Evolutionary conservation across 2,113 vertebrate genomes (phyloP), one percentile per base, ranked within the genome.

Genomic region (Sphaerodactylus townsendi): DNA sequence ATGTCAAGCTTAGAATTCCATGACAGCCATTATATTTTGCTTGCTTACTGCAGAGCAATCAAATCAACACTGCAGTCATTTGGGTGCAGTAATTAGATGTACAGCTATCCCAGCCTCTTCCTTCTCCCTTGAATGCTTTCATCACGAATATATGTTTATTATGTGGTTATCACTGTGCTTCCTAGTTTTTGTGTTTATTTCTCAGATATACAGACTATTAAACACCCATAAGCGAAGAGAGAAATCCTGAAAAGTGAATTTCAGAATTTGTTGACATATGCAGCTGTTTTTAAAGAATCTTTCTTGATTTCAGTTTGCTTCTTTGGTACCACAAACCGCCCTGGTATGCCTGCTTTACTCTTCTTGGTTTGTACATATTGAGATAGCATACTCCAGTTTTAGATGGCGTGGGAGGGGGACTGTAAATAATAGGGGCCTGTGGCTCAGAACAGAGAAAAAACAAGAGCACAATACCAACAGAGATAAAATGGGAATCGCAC

Each of bases 401-500:
- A 23, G 3, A 68, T 41, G 28, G 62, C n/a, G n/a, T n/a, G n/a
- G n/a, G n/a, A n/a, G 37, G 86, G 28, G 0, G 11, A 82, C 5
- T 69, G 4, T 19, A 89, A 89, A 41, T 87, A 80, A 70, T 15
- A 25, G 1, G 65, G 8, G 25, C 74, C 44, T 17, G 28, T 6
- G 19, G 13, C 28, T 91, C 53, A 70, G 85, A 85, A 92, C 75
- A 76, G 11, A 15, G 1, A 75, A 13, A 10, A 66, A 87, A 87
- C n/a, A 87, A 90, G 35, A 87, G 1, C 23, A 2, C 37, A 1
- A 9, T 93, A 89, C 23, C 81, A 1, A 82, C 37, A 72, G 81
- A 91, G 41, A 85, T 86, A 87, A 88, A 92, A 66, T 74, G 13
- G 84, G 82, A 25, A 59, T 69, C 37, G 28, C 3, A 10, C 3